Base-by-base conservation (phyloP, 2,113 vertebrate genomes). In the Megaptera novaeangliae region DNA sequence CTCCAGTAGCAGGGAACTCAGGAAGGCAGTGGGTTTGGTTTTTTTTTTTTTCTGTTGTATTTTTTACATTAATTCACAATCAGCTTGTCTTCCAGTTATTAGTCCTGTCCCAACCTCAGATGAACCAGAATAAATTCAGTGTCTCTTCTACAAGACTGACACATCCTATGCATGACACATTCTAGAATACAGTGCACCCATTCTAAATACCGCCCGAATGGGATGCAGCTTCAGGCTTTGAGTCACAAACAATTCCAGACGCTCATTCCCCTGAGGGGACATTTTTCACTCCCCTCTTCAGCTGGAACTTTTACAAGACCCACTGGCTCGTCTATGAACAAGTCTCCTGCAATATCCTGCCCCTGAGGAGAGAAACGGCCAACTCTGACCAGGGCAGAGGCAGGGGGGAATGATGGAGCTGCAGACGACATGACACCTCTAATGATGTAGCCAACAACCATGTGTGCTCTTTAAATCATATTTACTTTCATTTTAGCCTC, bases 371-470 rank as follows among this genome's bases (percentile, higher is more conserved):
- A 29, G 41, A 46, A 66, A 66, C 0, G 14, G 39, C 39, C 11
- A 4, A 10, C 27, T 25, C 17, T 15, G 31, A 61, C 12, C 25
- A 21, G 57, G 69, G 21, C 6, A 41, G 55, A 78, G 39, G 39
- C 25, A 8, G 36, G 9, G 64, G 27, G 71, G 15, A 7, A 5
- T 2, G 29, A 27, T 0, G 27, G 6, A 18, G 20, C 21, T 18
- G 5, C 36, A 8, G 41, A 34, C 31, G 23, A n/a, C 0, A 3
- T 9, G 6, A 10, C 27, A 49, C 13, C 13, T 20, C 20, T 1
- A 41, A 31, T 0, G 34, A 21, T 1, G 5, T 0, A 2, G 59
- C 69, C 27, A 6, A 36, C 5, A 36, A 17, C 2, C 41, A 21
- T 20, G 6, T 4, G 11, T 8, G 0, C 83, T 29, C 39, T 57